Evolutionary conservation across 2,113 vertebrate genomes (phyloP).

Genomic region (Copsychus sechellarum): DNA sequence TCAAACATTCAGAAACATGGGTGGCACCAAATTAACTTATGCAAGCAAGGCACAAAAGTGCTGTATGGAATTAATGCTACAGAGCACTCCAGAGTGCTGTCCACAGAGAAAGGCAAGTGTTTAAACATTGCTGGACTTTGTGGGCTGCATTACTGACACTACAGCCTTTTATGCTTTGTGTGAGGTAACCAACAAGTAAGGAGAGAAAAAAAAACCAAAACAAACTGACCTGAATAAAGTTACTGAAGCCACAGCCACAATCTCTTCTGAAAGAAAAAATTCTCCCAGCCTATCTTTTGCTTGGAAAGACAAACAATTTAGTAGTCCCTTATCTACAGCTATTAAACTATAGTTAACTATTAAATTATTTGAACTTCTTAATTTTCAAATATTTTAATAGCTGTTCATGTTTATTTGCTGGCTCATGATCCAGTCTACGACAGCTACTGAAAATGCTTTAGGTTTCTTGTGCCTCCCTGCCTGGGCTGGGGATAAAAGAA

Average conservation of each 20-base stretch:
- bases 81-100: background rate
- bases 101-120: background rate
- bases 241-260: background rate
- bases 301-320: background rate
- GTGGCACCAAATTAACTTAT: background rate
- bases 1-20: background rate
- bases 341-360: background rate
- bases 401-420: background rate
- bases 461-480: background rate
- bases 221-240: background rate
- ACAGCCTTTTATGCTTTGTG: background rate
- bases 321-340: background rate
- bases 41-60: background rate
- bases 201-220: accelerated
- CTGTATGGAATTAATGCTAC: background rate
- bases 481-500: background rate
- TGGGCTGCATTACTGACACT: background rate
- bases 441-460: background rate
- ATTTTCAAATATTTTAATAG: background rate
- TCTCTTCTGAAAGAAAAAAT: background rate
- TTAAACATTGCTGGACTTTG: background rate
- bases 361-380: background rate
- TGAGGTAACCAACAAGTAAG: background rate
- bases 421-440: background rate
- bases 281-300: background rate